Base-by-base conservation (phyloP, 2,113 vertebrate species). In the Psilopogon haemacephalus region DNA sequence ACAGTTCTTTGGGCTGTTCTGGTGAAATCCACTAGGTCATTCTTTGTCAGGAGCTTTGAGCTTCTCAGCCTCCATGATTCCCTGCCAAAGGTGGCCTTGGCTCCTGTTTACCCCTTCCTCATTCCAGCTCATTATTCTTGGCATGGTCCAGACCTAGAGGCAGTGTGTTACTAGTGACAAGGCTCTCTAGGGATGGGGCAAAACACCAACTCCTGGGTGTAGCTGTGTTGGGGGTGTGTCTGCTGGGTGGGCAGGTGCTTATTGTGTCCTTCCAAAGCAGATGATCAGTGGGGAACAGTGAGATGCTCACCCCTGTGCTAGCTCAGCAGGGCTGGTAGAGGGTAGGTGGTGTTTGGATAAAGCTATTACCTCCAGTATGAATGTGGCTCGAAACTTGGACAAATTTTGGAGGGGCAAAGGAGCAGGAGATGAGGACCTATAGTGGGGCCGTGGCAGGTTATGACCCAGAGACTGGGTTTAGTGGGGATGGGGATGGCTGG, bases 381-480 rank as follows among this genome's bases (percentile, higher is more conserved):
- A 5, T 0, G 32, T 46, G 59, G 5, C 15, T 42, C 33, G 26
- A 33, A 85, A 68, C 2, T 6, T 5, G 9, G 54, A 32, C 1
- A 12, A 20, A 0, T 38, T 38, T 52, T 32, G 24, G 28, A 80
- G 38, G 27, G 23, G 4, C 8, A 26, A 18, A 52, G 28, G 24
- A 64, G 19, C 42, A 26, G 35, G 20, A 24, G 19, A 3, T 0
- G 1, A 15, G 5, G 17, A 13, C 30, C 44, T 26, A 2, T 28
- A 40, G 27, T 2, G 2, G 26, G 15, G 44, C 68, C 0, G 1
- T 0, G 8, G 30, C 7, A 9, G n/a, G 11, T 42, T 6, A 1
- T 0, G 5, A 40, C 35, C 48, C 64, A 58, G 33, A 62, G 8
- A 6, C 3, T 1, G 2, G 24, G 28, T 0, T 19, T 2, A 2